Evolutionary conservation across 2,113 vertebrate species (phyloP).

Genomic region (Tenrec ecaudatus): DNA sequence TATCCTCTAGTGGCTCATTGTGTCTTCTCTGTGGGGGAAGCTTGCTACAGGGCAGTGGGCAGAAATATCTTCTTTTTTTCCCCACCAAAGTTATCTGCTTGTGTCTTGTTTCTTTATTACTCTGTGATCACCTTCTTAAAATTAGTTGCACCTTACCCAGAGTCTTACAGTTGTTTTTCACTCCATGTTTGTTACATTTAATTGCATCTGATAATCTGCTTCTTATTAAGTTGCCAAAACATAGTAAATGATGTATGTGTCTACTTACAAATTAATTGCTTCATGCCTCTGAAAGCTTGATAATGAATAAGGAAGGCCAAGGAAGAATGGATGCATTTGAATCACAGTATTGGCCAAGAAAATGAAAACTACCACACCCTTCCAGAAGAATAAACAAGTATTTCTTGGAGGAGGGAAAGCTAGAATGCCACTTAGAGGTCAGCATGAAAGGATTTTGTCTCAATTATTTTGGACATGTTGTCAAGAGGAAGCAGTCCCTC

Average conservation of each 20-base stretch:
- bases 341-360: too few species aligned
- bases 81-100: not conserved
- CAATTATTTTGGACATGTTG: too few species aligned
- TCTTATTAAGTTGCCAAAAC: constrained; percentile 68
- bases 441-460: too few species aligned
- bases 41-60: not conserved
- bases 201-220: constrained; percentile 56
- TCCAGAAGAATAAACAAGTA: too few species aligned
- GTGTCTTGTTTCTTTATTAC: not conserved
- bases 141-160: constrained; percentile 49
- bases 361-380: too few species aligned
- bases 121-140: not conserved
- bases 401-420: too few species aligned
- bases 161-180: not conserved
- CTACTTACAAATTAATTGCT: too few species aligned
- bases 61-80: not conserved
- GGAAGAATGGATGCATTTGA: too few species aligned
- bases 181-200: not conserved
- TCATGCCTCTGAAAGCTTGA: too few species aligned
- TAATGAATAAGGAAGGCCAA: too few species aligned
- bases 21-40: not conserved
- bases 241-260: constrained; percentile 31
- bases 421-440: too few species aligned
- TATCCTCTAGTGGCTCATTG: not conserved
- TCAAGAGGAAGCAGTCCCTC: too few species aligned